phyloP scores from a whole-genome alignment of 2,888 invertebrate genomes.

The Ypsolopha sequella region DNA sequence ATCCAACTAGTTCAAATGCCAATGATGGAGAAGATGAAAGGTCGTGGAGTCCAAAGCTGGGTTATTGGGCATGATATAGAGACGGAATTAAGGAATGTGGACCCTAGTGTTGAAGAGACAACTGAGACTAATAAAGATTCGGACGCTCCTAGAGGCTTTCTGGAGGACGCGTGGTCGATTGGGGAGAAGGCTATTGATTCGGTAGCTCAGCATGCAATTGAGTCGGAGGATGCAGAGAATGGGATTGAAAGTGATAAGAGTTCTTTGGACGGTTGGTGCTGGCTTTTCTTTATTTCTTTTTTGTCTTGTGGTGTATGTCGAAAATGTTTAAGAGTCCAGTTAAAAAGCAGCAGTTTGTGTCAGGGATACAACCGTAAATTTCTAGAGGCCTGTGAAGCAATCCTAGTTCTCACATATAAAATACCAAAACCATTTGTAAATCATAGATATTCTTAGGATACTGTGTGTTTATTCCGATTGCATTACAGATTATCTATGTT shows the following conservation, averaged over 20 bases:
- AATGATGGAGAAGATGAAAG: conserved; percentile 39
- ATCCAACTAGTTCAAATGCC: conserved; percentile 46
- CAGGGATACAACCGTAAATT: no score
- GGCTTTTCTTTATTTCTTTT: conserved; percentile 15
- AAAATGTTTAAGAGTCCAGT: conserved; percentile 61
- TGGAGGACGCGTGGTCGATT: conserved; percentile 36
- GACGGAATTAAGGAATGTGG: conserved; percentile 2
- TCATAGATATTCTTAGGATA: no score
- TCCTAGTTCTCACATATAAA: no score
- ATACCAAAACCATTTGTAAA: no score
- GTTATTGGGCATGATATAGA: conserved; percentile 31
- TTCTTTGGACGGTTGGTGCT: conserved; percentile 50
- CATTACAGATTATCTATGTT: no score
- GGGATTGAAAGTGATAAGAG: conserved; percentile 39
- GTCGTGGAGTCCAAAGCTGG: conserved; percentile 49
- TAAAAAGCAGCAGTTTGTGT: no score
- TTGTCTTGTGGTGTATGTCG: not conserved
- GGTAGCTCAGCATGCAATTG: conserved; percentile 44
- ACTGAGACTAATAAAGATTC: not conserved
- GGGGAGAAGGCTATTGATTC: conserved; percentile 45
- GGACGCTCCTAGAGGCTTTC: conserved; percentile 20
- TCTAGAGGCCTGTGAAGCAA: no score
- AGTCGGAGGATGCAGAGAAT: conserved; percentile 42
- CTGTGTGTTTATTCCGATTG: no score
- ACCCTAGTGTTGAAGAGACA: conserved; percentile 4